A percentile compares a stretch with the other conserved stretches of the same genome.
These are phyloP conservation scores for Octopus bimaculoides DNA, from an alignment of 1,140 invertebrate species.

Conservation along the genomic window DNA sequence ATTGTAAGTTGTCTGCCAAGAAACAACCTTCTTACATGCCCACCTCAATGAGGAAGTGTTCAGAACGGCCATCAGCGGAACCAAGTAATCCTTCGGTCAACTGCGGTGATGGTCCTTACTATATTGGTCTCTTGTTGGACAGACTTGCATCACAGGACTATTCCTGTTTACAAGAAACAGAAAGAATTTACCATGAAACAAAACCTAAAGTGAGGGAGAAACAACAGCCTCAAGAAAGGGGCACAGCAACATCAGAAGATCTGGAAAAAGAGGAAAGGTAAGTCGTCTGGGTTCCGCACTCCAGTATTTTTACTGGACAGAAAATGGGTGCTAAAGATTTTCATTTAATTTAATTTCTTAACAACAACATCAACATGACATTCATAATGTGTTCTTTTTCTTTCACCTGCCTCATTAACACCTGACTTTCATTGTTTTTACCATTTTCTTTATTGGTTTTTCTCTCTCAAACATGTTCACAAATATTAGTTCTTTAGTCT, in stretches of 20 bases:
- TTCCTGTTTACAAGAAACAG: constrained; percentile 67
- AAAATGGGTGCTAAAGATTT: constrained; percentile 5
- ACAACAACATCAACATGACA: not conserved
- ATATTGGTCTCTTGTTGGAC: constrained; percentile 71
- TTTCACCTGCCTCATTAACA: too few species aligned
- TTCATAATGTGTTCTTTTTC: too few species aligned
- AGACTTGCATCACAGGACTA: constrained; percentile 38
- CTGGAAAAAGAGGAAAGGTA: constrained; percentile 36
- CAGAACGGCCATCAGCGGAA: constrained; percentile 3
- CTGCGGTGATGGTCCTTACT: constrained; percentile 80
- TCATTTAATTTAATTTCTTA: not conserved
- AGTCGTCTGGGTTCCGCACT: not conserved
- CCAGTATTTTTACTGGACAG: too few species aligned
- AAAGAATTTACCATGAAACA: constrained; percentile 29
- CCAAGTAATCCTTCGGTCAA: constrained; percentile 57
- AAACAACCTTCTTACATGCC: constrained; percentile 65
- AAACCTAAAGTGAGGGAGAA: constrained; percentile 29
- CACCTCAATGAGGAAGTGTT: constrained; percentile 27
- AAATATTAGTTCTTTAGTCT: too few species aligned
- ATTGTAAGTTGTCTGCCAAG: constrained; percentile 81
- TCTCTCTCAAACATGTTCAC: too few species aligned
- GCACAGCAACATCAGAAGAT: constrained; percentile 15
- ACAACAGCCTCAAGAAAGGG: constrained; percentile 13
- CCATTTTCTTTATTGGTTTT: too few species aligned
- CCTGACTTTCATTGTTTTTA: too few species aligned